These are phyloP conservation scores for Phorcus lineatus DNA, from an alignment of 2,888 invertebrate species.

Conservation along the genomic window DNA sequence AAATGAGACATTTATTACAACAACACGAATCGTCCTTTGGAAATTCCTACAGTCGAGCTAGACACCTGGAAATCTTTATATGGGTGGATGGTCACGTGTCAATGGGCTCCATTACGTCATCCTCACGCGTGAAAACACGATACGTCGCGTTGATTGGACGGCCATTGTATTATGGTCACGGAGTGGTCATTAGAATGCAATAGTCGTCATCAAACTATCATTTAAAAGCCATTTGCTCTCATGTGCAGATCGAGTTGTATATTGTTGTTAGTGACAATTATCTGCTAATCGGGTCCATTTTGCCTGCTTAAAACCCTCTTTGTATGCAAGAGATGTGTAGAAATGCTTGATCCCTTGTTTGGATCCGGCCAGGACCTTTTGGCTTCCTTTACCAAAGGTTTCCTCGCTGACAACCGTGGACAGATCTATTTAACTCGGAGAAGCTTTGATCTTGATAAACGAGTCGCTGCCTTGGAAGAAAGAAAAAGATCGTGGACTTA, in stretches of 20 bases:
- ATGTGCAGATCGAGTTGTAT: slow-evolving; percentile 21
- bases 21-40: background rate
- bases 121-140: slow-evolving; percentile 15
- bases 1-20: slow-evolving; percentile 2
- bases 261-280: slow-evolving; percentile 32
- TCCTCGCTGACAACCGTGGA: background rate
- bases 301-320: slow-evolving; percentile 25
- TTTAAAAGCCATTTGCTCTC: slow-evolving; percentile 28
- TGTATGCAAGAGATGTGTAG: slow-evolving; percentile 25
- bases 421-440: slow-evolving; percentile 14
- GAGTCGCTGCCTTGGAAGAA: slow-evolving; percentile 9
- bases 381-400: background rate
- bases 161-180: slow-evolving; percentile 17
- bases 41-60: background rate
- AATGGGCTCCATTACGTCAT: slow-evolving; percentile 22
- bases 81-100: slow-evolving; percentile 19
- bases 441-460: slow-evolving; percentile 28
- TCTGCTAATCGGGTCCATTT: slow-evolving; percentile 29
- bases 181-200: slow-evolving; percentile 6
- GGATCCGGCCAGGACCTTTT: background rate
- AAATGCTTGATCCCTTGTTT: background rate
- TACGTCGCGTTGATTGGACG: slow-evolving; percentile 24
- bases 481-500: background rate
- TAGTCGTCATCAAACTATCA: slow-evolving; percentile 23
- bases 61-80: slow-evolving; percentile 7